Base-by-base conservation (phyloP, 2,888 invertebrate species). In the Athetis lepigone region DNA sequence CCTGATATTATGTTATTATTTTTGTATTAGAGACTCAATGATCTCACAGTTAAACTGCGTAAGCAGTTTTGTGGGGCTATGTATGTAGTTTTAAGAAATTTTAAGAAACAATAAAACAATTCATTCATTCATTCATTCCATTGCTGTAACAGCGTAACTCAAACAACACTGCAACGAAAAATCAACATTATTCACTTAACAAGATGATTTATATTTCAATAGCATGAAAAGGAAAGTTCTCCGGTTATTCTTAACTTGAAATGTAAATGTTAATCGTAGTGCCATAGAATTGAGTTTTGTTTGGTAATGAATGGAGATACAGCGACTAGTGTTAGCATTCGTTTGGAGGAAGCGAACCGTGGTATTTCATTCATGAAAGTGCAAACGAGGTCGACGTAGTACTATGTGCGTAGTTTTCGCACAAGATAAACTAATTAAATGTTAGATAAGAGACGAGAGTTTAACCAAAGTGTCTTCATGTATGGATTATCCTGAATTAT, bases 301-400 rank as follows among this genome's bases (percentile, higher is more conserved):
- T 46, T 64, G 29, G 1, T 4, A 23, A 1, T 8, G 3, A 21
- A 39, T 8, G 23, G 4, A 51, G 42, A 58, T 77, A 43, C 4
- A 23, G 21, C 23, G 29, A 13, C 43, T 18, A 18, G 25, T 49
- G 19, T 19, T 29, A 23, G 49, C 33, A 23, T 7, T 45, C 47
- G 19, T 57, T 63, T 66, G 37, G 54, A 45, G 29, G 70, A 70
- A 60, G 61, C 54, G 46, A 40, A 49, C 13, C 25, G 25, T 37
- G 49, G 75, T 75, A 75, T 70, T 81, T 70, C 81, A 79, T 79
- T 81, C 76, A 79, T 79, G 70, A 81, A 75, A 61, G 63, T 66
- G 46, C 55, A 47, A 70, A 70, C 73, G 62, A 81, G 79, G 76
- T 70, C 79, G 40, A 65, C 62, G 61, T 75, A 67, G 79, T 79